Percentiles rank a stretch among this genome's conserved stretches.
phyloP scores from a whole-genome alignment of 2,888 invertebrate genomes.

The Tortricodes alternella region DNA sequence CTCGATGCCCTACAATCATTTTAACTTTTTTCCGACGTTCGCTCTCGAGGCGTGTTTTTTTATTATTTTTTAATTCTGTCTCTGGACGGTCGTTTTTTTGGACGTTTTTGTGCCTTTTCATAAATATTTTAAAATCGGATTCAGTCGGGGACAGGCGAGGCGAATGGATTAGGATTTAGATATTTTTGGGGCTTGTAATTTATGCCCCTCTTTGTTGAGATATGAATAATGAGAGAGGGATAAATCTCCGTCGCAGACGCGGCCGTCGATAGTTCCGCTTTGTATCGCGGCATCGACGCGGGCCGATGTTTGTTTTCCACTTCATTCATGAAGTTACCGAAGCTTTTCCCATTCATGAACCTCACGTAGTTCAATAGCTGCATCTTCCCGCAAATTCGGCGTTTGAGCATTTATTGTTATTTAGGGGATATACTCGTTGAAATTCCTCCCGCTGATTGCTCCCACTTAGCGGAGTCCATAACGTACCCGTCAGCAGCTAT shows the following conservation, averaged over 20 bases:
- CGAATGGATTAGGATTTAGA: conserved; percentile 82
- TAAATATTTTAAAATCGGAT: conserved; percentile 82
- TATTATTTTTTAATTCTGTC: conserved; percentile 77
- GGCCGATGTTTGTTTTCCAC: conserved; percentile 25
- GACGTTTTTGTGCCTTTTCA: conserved; percentile 73
- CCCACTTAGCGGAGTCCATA: conserved; percentile 55
- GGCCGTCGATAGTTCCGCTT: conserved; percentile 46
- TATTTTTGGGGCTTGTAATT: conserved; percentile 79
- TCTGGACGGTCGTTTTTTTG: conserved; percentile 62
- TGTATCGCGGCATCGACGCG: conserved; percentile 15
- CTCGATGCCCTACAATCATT: conserved; percentile 78
- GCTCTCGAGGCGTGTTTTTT: conserved; percentile 69
- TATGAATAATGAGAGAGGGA: conserved; percentile 77
- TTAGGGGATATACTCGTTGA: not conserved
- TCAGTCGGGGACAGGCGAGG: conserved; percentile 76
- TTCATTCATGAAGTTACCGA: conserved; percentile 21
- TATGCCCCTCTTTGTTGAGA: conserved; percentile 78
- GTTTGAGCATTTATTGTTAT: no score
- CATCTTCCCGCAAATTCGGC: no score
- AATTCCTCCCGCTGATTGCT: conserved; percentile 5
- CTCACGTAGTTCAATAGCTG: no score
- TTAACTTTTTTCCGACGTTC: conserved; percentile 77
- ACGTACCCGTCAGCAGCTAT: conserved; percentile 69
- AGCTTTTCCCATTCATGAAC: conserved; percentile 18
- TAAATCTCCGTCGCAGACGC: conserved; percentile 49